These are phyloP conservation scores for Blennius ocellaris DNA, from an alignment of 2,113 vertebrate species.

Conservation along the genomic window DNA sequence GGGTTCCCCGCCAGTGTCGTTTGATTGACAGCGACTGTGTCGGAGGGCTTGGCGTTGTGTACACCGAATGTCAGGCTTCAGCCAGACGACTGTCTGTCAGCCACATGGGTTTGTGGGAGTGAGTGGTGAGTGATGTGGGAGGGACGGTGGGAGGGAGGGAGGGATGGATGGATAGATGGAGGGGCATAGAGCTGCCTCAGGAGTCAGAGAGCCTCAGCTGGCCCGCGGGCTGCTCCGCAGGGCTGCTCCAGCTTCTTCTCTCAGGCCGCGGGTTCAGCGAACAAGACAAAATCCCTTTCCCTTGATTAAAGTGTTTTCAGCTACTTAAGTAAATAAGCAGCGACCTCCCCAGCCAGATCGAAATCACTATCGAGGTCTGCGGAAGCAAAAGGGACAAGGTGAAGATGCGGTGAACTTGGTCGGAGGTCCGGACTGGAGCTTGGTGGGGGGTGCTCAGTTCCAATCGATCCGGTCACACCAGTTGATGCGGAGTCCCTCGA, in stretches of 20 bases:
- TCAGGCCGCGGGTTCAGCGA: conserved; percentile 30
- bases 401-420: conserved; percentile 48
- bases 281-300: conserved; percentile 38
- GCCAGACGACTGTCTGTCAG: conserved; percentile 79
- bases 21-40: conserved; percentile 76
- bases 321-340: background rate
- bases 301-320: conserved; percentile 72
- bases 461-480: conserved; percentile 66
- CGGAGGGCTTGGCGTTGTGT: conserved; percentile 64
- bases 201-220: conserved; percentile 59
- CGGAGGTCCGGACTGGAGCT: conserved; percentile 56
- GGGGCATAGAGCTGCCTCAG: conserved; percentile 55
- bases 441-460: conserved; percentile 43
- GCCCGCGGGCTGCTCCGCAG: conserved; percentile 40
- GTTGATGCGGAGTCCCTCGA: conserved; percentile 58
- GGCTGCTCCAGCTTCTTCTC: conserved; percentile 31
- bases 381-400: conserved; percentile 37
- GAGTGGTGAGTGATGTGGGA: conserved; percentile 58
- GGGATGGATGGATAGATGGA: background rate
- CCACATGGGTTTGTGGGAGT: conserved; percentile 48
- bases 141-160: conserved; percentile 34
- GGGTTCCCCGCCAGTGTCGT: conserved; percentile 53
- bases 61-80: conserved; percentile 73
- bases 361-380: conserved; percentile 25
- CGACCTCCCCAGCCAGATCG: conserved; percentile 29